phyloP scores from a whole-genome alignment of 2,113 vertebrate species.

The Nansenia antarctica region DNA sequence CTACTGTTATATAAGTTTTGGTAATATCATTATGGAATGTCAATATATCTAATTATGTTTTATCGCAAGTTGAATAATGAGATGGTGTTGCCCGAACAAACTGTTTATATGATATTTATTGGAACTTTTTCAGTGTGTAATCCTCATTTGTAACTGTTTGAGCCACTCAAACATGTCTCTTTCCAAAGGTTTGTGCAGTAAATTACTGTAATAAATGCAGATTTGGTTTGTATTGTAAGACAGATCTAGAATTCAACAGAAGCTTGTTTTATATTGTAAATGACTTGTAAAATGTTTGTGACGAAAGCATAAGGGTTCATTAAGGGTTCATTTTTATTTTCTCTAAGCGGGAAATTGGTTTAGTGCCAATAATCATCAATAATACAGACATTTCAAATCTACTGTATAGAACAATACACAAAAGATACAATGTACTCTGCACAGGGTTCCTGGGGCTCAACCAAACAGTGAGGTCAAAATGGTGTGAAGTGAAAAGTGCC shows the following conservation, averaged over 20 bases:
- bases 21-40: no score
- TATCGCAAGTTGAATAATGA: no score
- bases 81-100: no score
- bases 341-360: not conserved
- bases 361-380: not conserved
- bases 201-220: not conserved
- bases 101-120: not conserved
- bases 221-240: not conserved
- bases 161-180: not conserved
- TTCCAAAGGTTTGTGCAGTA: not conserved
- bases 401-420: not conserved
- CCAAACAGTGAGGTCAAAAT: not conserved
- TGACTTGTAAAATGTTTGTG: not conserved
- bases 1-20: no score
- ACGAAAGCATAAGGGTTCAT: no score
- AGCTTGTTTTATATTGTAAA: not conserved
- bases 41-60: no score
- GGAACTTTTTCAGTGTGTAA: not conserved
- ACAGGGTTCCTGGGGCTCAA: not conserved
- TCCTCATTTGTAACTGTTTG: not conserved
- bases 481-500: not conserved
- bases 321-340: no score
- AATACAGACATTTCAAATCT: not conserved
- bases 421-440: not conserved
- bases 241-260: not conserved